Evolutionary conservation across 2,888 invertebrate genomes (phyloP).

Genomic region (Scrobipalpa atriplicella): DNA sequence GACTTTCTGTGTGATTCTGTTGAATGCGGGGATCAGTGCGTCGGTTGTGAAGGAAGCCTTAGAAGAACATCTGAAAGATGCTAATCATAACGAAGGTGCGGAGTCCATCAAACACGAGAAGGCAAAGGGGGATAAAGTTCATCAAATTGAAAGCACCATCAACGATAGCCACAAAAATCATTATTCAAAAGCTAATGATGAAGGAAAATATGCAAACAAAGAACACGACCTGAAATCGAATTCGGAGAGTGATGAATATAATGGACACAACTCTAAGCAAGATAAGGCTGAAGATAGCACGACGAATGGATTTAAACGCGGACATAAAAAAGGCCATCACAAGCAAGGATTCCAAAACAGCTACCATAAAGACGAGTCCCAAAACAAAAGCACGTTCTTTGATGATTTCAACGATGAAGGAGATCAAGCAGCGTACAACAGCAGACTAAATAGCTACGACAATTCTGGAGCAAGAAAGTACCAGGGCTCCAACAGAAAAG

Average conservation of each 20-base stretch:
- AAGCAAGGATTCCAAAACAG: slow-evolving; percentile 87
- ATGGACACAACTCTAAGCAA: slow-evolving; percentile 69
- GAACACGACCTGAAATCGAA: slow-evolving; percentile 73
- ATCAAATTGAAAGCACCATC: slow-evolving; percentile 68
- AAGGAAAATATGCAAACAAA: slow-evolving; percentile 74
- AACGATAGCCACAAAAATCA: slow-evolving; percentile 74
- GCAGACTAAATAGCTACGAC: slow-evolving; percentile 65
- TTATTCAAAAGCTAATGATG: slow-evolving; percentile 72
- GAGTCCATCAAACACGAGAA: slow-evolving; percentile 72
- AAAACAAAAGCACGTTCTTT: slow-evolving; percentile 86
- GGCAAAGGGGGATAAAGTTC: slow-evolving; percentile 73
- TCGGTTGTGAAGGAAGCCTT: slow-evolving; percentile 69
- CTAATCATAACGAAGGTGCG: slow-evolving; percentile 66
- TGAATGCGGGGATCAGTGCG: slow-evolving; percentile 54
- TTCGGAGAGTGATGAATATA: slow-evolving; percentile 71
- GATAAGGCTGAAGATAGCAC: slow-evolving; percentile 74
- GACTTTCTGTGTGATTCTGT: slow-evolving; percentile 54
- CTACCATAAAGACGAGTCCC: slow-evolving; percentile 87
- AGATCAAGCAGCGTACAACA: slow-evolving; percentile 72
- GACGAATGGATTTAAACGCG: slow-evolving; percentile 70
- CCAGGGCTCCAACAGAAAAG: slow-evolving; percentile 72
- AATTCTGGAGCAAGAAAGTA: slow-evolving; percentile 71
- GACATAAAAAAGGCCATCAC: slow-evolving; percentile 86
- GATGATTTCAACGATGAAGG: slow-evolving; percentile 83
- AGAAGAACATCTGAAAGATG: slow-evolving; percentile 76